Evolutionary conservation across 1,140 invertebrate species (phyloP), one percentile per base, ranked within the genome.

Genomic region (Prorops nasuta): DNA sequence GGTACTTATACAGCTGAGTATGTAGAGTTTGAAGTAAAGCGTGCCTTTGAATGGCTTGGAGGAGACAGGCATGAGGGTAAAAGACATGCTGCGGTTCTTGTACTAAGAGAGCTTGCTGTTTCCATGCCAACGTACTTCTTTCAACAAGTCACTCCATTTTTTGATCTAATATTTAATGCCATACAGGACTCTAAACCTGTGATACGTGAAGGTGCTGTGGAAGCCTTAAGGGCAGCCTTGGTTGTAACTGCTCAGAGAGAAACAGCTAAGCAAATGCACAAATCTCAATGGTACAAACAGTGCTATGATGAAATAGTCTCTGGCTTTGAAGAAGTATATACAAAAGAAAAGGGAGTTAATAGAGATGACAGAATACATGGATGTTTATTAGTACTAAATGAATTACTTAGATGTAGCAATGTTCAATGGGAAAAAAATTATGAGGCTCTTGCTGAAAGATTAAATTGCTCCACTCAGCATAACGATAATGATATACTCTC

Each of bases 51-150:
- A 71, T 96, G 92, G 92, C 77, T 98, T 0, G 84, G 85, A 41
- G 90, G 86, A 22, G 94, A 97, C 58, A 81, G 93, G 58, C 85
- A 94, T 71, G 95, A 98, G 69, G 84, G 89, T 1, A 90, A 91
- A 68, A 81, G 93, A 49, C 92, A 95, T 71, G 92, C 94, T 7
- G 93, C 94, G 1, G 94, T 97, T 2, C 79, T 98, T 17, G 86
- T 98, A 9, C 72, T 98, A 6, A 87, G 91, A 65, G 97, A 99
- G 77, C 75, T 99, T 12, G 97, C 97, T 9, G 86, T 94, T 14
- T 92, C 92, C 10, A 94, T 96, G 77, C 96, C 96, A 2, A 98
- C 96, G 12, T 97, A 96, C 74, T 99, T 99, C 74, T 98, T 97
- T 71, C 95, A 98, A 78, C 93, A 97, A 82, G 92, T 98, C 0